These are phyloP conservation scores for Lophius piscatorius DNA, from an alignment of 2,113 vertebrate genomes.

Conservation along the genomic window DNA sequence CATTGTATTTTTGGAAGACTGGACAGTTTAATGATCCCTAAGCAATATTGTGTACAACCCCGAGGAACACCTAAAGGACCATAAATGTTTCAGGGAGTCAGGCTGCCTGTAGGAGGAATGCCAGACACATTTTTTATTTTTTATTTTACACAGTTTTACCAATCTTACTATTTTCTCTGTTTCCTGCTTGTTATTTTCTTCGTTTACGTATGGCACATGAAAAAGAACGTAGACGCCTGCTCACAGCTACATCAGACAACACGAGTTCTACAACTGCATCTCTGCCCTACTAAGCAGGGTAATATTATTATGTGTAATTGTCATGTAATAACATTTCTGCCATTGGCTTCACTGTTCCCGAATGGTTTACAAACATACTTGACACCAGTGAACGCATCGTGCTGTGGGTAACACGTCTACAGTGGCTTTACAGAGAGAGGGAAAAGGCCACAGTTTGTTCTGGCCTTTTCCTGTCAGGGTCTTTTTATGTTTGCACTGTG, in stretches of 20 bases:
- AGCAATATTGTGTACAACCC: constrained; percentile 54
- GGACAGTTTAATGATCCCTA: constrained; percentile 58
- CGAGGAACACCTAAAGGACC: constrained; percentile 53
- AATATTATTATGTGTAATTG: constrained; percentile 30
- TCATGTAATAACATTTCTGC: constrained; percentile 37
- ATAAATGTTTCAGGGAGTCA: constrained; percentile 69
- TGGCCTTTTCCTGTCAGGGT: constrained; percentile 62
- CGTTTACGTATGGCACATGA: background rate
- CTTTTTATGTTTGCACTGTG: constrained; percentile 61
- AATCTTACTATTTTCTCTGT: background rate
- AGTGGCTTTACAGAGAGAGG: constrained; percentile 50
- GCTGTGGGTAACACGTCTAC: constrained; percentile 49
- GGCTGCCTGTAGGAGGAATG: constrained; percentile 24
- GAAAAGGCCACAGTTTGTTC: constrained; percentile 68
- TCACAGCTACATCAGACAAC: constrained; percentile 23
- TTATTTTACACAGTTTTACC: background rate
- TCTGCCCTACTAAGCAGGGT: background rate
- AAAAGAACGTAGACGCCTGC: constrained; percentile 4
- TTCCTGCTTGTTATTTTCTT: background rate
- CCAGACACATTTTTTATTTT: constrained; percentile 14
- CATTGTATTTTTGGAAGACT: constrained; percentile 28
- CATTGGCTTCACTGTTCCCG: constrained; percentile 16
- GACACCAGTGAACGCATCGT: constrained; percentile 19
- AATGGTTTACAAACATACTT: constrained; percentile 31
- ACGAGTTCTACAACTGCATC: constrained; percentile 3